phyloP scores from a whole-genome alignment of 2,797 vertebrate genomes.

The Liparis tanakae region DNA sequence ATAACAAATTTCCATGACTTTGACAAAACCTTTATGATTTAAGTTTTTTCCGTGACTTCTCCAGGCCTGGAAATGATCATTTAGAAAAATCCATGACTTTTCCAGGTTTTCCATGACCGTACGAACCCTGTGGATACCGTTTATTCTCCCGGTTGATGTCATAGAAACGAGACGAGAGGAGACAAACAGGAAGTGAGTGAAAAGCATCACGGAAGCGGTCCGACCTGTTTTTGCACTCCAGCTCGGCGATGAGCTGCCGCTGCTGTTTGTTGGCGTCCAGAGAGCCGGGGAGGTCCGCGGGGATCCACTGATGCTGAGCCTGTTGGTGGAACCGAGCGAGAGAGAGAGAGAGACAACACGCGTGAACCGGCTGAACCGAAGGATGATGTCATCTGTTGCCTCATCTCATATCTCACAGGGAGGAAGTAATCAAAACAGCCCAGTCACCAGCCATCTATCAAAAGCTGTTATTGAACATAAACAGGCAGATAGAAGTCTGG shows the following conservation, averaged over 20 bases:
- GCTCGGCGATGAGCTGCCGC: slow-evolving; percentile 96
- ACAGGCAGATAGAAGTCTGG: slow-evolving; percentile 15
- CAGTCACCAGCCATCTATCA: slow-evolving; percentile 59
- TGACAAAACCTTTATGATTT: too few relatives aligned
- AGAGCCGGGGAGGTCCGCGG: slow-evolving; percentile 93
- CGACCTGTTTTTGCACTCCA: slow-evolving; percentile 98
- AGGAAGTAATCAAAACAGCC: slow-evolving; percentile 40
- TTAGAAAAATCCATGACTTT: too few relatives aligned
- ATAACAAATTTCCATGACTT: too few relatives aligned
- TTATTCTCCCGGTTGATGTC: slow-evolving; percentile 9
- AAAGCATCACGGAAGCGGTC: slow-evolving; percentile 23
- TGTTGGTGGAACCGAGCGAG: slow-evolving; percentile 76
- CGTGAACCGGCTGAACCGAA: slow-evolving; percentile 56
- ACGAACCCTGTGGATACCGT: neutral
- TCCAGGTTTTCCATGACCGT: too few relatives aligned
- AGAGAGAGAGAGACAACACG: slow-evolving; percentile 37
- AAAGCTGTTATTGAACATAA: slow-evolving; percentile 40
- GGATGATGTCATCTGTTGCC: slow-evolving; percentile 64
- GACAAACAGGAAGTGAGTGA: slow-evolving; percentile 19
- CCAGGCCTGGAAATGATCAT: too few relatives aligned
- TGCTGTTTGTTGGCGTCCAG: slow-evolving; percentile 98
- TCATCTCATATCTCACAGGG: slow-evolving; percentile 55
- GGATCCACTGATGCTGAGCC: slow-evolving; percentile 89
- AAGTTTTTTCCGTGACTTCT: too few relatives aligned
- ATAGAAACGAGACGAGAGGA: neutral